Evolutionary conservation across 2,797 vertebrate species (phyloP), one percentile per base, ranked within the genome.

Genomic region (Hippocampus kuda): DNA sequence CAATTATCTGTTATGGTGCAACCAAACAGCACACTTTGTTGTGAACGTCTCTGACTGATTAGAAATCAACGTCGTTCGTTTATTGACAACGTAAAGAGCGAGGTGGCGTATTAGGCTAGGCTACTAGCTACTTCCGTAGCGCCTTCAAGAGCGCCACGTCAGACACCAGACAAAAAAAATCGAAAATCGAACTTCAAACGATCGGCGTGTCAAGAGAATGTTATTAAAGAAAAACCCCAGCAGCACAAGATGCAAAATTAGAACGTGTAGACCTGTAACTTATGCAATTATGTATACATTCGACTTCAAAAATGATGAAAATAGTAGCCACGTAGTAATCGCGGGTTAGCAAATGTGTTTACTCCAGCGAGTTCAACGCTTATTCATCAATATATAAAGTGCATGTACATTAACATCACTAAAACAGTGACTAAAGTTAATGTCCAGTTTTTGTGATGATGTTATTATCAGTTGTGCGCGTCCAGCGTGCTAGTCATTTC

Each of bases 101-200:
- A 24, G 8, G n/a, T 5, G 44, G 38, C 10, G 27, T 27, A 49
- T 38, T 59, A 70, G 61, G 66, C 61, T 8, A 70, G 61, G 64
- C 61, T 8, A 15, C 26, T 41, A 68, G 79, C 75, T 72, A 78
- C 83, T 89, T 88, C 86, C 84, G 78, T 78, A 84, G 83, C 79
- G 59, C 26, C 12, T 75, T 79, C 76, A 46, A 67, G 76, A 88
- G 82, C 81, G 88, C 89, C 90, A 90, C 90, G 89, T 90, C 89
- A 91, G 82, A 87, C 70, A 69, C 72, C 83, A 86, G 82, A 84
- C 84, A 72, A 66, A 69, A 86, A 38, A 41, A 82, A 68, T 84
- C 79, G 73, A 89, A 38, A 69, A 60, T 70, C 66, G 5, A 80
- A 68, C 68, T 30, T 20, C 60, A 54, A 38, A 49, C 18, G 69